Percentiles rank a stretch among this genome's conserved stretches.
These are phyloP conservation scores for Aegotheles bennettii DNA, from an alignment of 2,113 vertebrate genomes.

Conservation along the genomic window DNA sequence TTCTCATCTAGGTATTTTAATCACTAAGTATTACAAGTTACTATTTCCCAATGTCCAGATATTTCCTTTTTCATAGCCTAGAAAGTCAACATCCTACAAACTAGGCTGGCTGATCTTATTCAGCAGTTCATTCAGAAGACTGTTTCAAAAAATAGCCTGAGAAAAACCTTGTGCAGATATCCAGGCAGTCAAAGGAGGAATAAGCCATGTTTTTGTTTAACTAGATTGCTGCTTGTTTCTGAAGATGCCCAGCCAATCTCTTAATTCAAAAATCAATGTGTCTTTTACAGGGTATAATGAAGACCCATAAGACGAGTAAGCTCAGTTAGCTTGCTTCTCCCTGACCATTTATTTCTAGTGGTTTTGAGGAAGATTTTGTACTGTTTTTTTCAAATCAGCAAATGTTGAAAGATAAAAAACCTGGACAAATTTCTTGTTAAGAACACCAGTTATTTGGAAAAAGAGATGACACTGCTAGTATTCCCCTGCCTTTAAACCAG, in stretches of 20 bases:
- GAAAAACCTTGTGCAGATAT: not conserved
- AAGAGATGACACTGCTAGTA: not conserved
- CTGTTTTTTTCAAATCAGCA: not conserved
- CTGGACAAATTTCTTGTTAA: not conserved
- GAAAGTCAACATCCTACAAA: not conserved
- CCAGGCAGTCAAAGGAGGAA: not conserved
- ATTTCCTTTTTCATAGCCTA: not conserved
- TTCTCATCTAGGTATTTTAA: not conserved
- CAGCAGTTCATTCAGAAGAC: not conserved
- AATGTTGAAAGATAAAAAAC: not conserved
- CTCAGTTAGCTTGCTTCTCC: not conserved
- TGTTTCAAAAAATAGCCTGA: not conserved
- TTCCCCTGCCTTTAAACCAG: not conserved
- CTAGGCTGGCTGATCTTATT: not conserved
- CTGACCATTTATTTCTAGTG: not conserved
- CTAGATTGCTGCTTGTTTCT: not conserved
- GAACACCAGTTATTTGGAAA: not conserved
- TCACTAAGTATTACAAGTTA: not conserved
- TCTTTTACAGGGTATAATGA: not conserved
- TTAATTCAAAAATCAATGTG: not conserved
- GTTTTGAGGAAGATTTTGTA: not conserved
- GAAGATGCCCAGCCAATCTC: not conserved
- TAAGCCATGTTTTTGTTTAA: not conserved
- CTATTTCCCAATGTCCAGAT: not conserved
- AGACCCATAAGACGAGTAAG: not conserved